Evolutionary conservation across 1,140 invertebrate genomes (phyloP).

Genomic region (Antheraea mylitta): DNA sequence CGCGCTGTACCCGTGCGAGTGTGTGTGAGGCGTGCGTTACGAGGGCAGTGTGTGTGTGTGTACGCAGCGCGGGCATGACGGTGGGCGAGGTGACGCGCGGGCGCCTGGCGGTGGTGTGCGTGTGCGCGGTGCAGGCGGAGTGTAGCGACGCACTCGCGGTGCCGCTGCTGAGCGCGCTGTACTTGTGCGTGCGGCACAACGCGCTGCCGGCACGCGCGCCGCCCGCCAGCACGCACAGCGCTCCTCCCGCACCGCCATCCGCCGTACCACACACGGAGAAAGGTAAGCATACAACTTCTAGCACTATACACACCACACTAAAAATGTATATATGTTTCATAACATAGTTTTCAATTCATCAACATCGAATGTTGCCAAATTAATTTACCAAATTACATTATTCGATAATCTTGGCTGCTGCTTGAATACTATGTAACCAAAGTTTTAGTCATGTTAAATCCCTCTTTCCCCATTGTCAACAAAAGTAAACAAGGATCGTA

Average conservation of each 20-base stretch:
- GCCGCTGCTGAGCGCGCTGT: constrained; percentile 68
- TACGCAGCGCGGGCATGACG: constrained; percentile 46
- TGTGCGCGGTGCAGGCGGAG: constrained; percentile 67
- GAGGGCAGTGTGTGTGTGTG: background rate
- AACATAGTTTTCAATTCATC: no score
- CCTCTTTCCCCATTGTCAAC: no score
- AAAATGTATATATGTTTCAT: no score
- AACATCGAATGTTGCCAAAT: no score
- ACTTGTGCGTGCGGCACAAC: constrained; percentile 69
- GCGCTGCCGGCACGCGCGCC: constrained; percentile 24
- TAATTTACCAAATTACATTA: no score
- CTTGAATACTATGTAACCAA: no score
- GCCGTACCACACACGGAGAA: constrained; percentile 40
- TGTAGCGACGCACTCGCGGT: constrained; percentile 60
- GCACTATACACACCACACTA: no score
- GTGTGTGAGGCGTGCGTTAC: no score
- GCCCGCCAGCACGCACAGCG: no score
- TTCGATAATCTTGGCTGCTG: no score
- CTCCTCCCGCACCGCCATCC: background rate
- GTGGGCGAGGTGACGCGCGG: constrained; percentile 58
- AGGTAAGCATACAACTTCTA: constrained; percentile 21
- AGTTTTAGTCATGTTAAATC: no score
- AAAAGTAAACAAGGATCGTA: no score
- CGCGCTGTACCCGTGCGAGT: constrained; percentile 55
- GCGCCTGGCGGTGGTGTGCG: constrained; percentile 60